phyloP scores from a whole-genome alignment of 2,888 invertebrate genomes.

The Lomographa bimaculata region DNA sequence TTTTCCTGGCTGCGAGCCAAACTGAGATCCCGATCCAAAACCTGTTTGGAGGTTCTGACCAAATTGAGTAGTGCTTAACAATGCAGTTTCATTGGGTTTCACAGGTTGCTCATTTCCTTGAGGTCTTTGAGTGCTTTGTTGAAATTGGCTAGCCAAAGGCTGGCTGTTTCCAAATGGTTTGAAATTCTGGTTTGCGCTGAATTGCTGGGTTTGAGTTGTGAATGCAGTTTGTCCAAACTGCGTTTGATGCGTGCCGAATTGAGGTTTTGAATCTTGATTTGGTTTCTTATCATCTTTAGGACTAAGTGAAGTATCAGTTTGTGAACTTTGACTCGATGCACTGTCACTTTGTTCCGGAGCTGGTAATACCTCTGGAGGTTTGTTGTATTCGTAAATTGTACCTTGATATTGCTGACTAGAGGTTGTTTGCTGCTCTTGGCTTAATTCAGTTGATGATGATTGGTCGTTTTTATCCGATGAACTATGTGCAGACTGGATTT shows the following conservation, averaged over 20 bases:
- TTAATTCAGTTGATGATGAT: slow-evolving; percentile 12
- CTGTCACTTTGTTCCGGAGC: slow-evolving; percentile 32
- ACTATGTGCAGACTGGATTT: slow-evolving; percentile 7
- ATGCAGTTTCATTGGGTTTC: slow-evolving; percentile 11
- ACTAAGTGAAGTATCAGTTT: slow-evolving; percentile 14
- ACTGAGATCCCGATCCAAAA: slow-evolving; percentile 11
- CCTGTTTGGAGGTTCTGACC: slow-evolving; percentile 10
- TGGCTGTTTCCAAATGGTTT: slow-evolving; percentile 18
- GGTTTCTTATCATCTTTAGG: slow-evolving; percentile 10
- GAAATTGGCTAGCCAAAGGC: slow-evolving; percentile 25
- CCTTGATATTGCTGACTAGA: slow-evolving; percentile 37
- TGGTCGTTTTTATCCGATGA: slow-evolving; percentile 3
- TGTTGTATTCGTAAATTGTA: slow-evolving; percentile 62
- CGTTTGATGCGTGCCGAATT: slow-evolving; percentile 14
- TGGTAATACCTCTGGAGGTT: slow-evolving; percentile 50
- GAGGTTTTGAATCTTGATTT: slow-evolving; percentile 11
- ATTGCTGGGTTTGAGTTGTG: slow-evolving; percentile 14
- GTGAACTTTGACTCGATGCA: slow-evolving; percentile 25
- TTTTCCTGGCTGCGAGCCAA: slow-evolving; percentile 29
- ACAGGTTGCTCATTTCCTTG: slow-evolving; percentile 13
- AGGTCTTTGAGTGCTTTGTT: slow-evolving; percentile 25
- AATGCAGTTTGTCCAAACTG: slow-evolving; percentile 18
- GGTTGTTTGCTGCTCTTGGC: slow-evolving; percentile 13
- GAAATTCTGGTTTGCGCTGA: slow-evolving; percentile 12
- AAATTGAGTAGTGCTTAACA: slow-evolving; percentile 18